Percentiles rank a stretch among this genome's conserved stretches.
These are phyloP conservation scores for Rhopalosiphum padi DNA, from an alignment of 1,140 invertebrate species.

Conservation along the genomic window DNA sequence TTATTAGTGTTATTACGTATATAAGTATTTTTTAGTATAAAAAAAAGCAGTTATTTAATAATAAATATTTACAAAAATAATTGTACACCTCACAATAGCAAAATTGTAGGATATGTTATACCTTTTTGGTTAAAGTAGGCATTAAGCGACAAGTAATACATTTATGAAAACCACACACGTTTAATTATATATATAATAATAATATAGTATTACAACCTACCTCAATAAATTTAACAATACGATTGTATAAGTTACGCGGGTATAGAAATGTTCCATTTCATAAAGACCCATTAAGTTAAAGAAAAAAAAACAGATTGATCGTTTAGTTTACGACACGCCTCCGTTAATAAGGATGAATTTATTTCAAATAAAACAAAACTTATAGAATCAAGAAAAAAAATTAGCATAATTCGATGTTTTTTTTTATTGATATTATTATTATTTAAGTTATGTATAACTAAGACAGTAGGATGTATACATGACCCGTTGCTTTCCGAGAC, in stretches of 20 bases:
- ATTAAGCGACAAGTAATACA: not conserved
- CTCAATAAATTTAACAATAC: slow-evolving; percentile 19
- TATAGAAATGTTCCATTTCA: not conserved
- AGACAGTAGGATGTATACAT: not conserved
- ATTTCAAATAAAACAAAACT: not conserved
- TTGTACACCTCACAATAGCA: not conserved
- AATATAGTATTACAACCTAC: slow-evolving; percentile 1
- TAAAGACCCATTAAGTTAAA: not conserved
- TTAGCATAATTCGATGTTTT: not conserved
- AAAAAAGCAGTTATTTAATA: not conserved
- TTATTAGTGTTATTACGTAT: not conserved
- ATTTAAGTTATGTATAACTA: not conserved
- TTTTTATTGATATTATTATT: slow-evolving; percentile 5
- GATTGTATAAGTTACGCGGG: not conserved
- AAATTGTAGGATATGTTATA: not conserved
- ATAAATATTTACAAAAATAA: not conserved
- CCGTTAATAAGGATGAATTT: not conserved
- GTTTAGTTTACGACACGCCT: not conserved
- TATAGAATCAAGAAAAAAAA: not conserved
- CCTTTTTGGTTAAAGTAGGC: not conserved
- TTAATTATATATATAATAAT: not conserved
- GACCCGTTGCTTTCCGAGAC: not conserved
- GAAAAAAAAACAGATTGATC: not conserved
- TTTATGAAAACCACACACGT: not conserved
- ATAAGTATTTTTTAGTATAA: not conserved